These are phyloP conservation scores for Synergus itoensis DNA, from an alignment of 2,888 invertebrate species.

Conservation along the genomic window DNA sequence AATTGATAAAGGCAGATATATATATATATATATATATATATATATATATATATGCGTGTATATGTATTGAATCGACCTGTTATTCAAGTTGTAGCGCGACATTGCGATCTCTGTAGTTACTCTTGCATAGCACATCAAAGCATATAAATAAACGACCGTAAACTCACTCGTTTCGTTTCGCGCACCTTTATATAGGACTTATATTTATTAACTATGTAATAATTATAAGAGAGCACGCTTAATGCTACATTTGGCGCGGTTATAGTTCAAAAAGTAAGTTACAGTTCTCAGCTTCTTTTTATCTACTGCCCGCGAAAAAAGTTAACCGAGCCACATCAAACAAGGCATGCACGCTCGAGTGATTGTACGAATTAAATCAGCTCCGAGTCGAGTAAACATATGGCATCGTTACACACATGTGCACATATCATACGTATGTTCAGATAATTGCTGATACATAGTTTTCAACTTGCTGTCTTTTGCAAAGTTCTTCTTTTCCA, in stretches of 20 bases:
- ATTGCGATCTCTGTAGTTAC: conserved; percentile 65
- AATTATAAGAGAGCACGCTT: not conserved
- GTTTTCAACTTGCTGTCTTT: conserved; percentile 2
- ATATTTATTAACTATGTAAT: not conserved
- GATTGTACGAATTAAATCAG: conserved; percentile 23
- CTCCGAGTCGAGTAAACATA: conserved; percentile 25
- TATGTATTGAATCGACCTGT: not conserved
- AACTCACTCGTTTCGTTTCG: conserved; percentile 58
- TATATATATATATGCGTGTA: not conserved
- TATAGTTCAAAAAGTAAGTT: conserved; percentile 9
- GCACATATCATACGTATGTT: no score
- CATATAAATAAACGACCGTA: conserved; percentile 63
- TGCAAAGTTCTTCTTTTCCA: not conserved
- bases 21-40: not conserved
- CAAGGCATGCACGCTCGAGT: not conserved
- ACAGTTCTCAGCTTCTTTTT: conserved; percentile 27
- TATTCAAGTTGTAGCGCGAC: conserved; percentile 48
- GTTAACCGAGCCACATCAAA: conserved; percentile 17
- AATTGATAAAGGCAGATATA: conserved; percentile 19
- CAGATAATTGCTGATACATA: conserved; percentile 15
- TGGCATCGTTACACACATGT: conserved; percentile 25
- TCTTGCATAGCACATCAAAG: conserved; percentile 63
- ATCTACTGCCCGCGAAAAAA: not conserved
- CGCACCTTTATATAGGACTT: conserved; percentile 53
- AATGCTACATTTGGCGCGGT: not conserved